These are phyloP conservation scores for Columba janthina DNA, from an alignment of 2,113 vertebrate genomes.

Conservation along the genomic window DNA sequence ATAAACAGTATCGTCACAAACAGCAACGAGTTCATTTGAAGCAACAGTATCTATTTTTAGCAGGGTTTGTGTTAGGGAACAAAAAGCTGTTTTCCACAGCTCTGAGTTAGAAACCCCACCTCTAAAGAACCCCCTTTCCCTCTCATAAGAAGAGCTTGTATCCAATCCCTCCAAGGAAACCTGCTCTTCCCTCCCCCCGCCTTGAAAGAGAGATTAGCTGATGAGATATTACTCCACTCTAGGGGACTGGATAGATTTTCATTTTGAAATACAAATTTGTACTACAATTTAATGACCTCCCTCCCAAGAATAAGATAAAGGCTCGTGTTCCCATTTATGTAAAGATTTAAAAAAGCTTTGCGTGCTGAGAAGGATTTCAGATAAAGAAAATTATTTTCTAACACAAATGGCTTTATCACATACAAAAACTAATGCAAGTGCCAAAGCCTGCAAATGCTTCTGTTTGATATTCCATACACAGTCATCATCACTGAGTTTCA, in stretches of 20 bases:
- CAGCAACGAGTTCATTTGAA: neutral
- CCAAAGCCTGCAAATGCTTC: neutral
- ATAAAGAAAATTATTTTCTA: neutral
- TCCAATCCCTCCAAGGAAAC: accelerated
- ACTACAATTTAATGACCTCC: neutral
- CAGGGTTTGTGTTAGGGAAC: neutral
- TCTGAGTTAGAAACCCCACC: neutral
- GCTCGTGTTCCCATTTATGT: accelerated
- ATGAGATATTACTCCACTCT: neutral
- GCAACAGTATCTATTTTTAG: neutral
- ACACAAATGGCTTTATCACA: neutral
- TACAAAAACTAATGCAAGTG: neutral
- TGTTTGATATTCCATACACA: neutral
- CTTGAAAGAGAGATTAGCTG: neutral
- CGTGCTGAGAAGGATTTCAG: neutral
- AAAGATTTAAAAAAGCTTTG: neutral
- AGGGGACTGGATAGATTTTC: neutral
- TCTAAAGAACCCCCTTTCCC: neutral
- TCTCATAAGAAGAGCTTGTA: neutral
- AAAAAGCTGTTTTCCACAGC: neutral
- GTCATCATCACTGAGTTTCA: neutral
- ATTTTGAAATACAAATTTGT: neutral
- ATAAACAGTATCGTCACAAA: neutral
- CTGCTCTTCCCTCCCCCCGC: no score
- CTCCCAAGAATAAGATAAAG: neutral